A percentile compares a stretch with the other conserved stretches of the same genome.
phyloP scores from a whole-genome alignment of 1,140 invertebrate genomes.

The Drosophila littoralis region DNA sequence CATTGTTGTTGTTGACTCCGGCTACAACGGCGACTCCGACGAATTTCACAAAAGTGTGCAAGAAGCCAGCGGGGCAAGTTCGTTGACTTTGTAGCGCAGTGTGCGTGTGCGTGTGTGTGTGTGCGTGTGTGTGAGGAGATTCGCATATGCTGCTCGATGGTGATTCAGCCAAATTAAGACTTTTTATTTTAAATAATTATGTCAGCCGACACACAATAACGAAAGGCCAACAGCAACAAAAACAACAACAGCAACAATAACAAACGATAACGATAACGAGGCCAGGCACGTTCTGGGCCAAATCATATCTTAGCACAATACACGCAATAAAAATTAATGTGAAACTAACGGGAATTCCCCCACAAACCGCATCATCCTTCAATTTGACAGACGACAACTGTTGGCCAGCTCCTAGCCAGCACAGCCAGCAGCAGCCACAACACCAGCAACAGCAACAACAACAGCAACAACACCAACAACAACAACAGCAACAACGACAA shows the following conservation, averaged over 20 bases:
- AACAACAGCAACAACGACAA: background rate
- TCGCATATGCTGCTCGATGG: conserved; percentile 25
- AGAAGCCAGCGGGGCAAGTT: conserved; percentile 49
- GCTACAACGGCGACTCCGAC: conserved; percentile 3
- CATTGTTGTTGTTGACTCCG: background rate
- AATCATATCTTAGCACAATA: conserved; percentile 23
- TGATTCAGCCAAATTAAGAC: conserved; percentile 71
- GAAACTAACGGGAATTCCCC: conserved; percentile 55
- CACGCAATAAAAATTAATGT: conserved; percentile 8
- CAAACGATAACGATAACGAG: conserved; percentile 54
- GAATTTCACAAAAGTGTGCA: conserved; percentile 73
- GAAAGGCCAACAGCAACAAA: conserved; percentile 39
- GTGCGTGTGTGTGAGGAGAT: conserved; percentile 9
- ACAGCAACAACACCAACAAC: conserved; percentile 31
- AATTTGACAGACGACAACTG: conserved; percentile 58
- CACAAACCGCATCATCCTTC: conserved; percentile 19
- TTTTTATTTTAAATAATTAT: conserved; percentile 79
- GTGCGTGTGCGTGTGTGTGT: conserved; percentile 2
- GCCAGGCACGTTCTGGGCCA: conserved; percentile 58
- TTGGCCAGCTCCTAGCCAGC: conserved; percentile 37
- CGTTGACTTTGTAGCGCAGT: conserved; percentile 70
- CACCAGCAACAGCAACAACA: conserved; percentile 7
- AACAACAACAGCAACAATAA: conserved; percentile 38
- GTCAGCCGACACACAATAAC: conserved; percentile 53
- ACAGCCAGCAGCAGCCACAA: conserved; percentile 20